Evolutionary conservation across 1,140 invertebrate genomes (phyloP).

Genomic region (Bombus impatiens): DNA sequence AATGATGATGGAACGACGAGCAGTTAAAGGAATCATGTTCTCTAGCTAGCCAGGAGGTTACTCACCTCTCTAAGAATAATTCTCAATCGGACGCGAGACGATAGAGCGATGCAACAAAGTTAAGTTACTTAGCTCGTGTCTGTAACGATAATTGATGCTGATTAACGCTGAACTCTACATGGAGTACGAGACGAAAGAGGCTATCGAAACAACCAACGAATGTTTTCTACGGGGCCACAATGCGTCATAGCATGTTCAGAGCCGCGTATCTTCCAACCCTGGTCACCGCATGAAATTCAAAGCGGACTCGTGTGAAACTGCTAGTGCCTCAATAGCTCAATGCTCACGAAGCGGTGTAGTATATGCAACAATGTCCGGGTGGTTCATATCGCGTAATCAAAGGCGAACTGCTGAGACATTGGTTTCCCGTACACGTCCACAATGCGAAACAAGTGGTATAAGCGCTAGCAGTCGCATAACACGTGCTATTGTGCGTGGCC

Average conservation of each 20-base stretch:
- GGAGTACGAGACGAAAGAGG: not conserved
- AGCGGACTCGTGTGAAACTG: constrained; percentile 51
- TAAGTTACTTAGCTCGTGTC: not conserved
- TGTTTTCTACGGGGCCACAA: constrained; percentile 56
- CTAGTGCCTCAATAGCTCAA: constrained; percentile 58
- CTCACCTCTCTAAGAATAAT: not conserved
- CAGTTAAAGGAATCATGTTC: constrained; percentile 12
- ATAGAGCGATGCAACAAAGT: not conserved
- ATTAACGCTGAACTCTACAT: not conserved
- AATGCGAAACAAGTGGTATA: constrained; percentile 67
- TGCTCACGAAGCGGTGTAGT: constrained; percentile 36
- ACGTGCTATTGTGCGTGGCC: constrained; percentile 69
- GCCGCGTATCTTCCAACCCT: constrained; percentile 50
- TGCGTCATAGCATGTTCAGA: constrained; percentile 49
- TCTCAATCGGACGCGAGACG: not conserved
- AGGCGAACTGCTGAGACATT: constrained; percentile 64
- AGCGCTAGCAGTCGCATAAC: constrained; percentile 63
- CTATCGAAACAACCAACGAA: not conserved
- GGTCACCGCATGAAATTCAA: constrained; percentile 50
- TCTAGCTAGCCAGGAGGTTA: not conserved
- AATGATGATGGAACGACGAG: constrained; percentile 48
- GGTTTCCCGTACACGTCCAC: constrained; percentile 57
- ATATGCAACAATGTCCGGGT: constrained; percentile 53
- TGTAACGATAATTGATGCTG: not conserved
- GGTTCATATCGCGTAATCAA: constrained; percentile 67